Evolutionary conservation across 2,113 vertebrate genomes (phyloP).

Genomic region (Nansenia antarctica): DNA sequence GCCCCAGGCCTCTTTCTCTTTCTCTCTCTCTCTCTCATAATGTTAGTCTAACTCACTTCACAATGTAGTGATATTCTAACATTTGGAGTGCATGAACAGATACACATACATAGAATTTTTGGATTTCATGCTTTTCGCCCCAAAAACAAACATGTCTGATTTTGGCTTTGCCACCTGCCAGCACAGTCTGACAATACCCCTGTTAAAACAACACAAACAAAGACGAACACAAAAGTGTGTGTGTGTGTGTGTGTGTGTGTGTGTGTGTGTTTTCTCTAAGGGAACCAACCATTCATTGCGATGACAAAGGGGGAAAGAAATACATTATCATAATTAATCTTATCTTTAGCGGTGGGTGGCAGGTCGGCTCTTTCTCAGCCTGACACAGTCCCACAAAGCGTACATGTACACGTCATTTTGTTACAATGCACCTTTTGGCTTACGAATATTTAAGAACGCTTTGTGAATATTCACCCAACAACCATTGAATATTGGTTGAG

Average conservation of each 20-base stretch:
- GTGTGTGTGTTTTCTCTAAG: slow-evolving; percentile 74
- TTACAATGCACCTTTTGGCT: slow-evolving; percentile 47
- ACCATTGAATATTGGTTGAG: slow-evolving; percentile 38
- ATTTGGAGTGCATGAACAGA: too few relatives aligned
- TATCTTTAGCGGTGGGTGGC: slow-evolving; percentile 92
- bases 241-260: slow-evolving; percentile 65
- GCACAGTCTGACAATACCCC: slow-evolving; percentile 83
- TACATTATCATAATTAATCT: slow-evolving; percentile 96
- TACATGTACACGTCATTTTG: slow-evolving; percentile 72
- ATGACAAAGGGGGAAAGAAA: slow-evolving; percentile 92
- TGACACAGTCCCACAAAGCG: slow-evolving; percentile 62
- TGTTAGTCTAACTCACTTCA: neutral
- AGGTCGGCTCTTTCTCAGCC: slow-evolving; percentile 59
- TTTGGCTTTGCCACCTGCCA: slow-evolving; percentile 85
- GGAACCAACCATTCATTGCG: slow-evolving; percentile 87
- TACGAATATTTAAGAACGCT: slow-evolving; percentile 63
- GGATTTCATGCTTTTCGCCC: too few relatives aligned
- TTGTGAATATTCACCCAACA: slow-evolving; percentile 62
- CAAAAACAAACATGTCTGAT: neutral
- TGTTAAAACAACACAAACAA: slow-evolving; percentile 88
- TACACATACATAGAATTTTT: too few relatives aligned
- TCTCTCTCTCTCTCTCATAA: neutral
- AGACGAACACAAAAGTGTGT: slow-evolving; percentile 84
- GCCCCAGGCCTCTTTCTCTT: neutral
- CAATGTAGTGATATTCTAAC: neutral